These are phyloP conservation scores for Tyrophagus putrescentiae DNA, from an alignment of 1,140 invertebrate species.

Conservation along the genomic window DNA sequence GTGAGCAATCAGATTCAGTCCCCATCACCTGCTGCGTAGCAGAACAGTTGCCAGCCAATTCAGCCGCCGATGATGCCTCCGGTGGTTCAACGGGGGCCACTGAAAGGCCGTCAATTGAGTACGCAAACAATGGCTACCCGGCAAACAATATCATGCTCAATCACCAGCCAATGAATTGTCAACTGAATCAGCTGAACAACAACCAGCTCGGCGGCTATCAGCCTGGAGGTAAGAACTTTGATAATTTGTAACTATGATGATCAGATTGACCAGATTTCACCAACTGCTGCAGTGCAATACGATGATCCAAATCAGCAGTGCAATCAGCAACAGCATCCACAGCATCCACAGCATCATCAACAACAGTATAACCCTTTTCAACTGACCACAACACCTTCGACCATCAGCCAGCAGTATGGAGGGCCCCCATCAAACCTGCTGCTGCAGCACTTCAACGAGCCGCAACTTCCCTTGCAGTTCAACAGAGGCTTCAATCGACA, in stretches of 20 bases:
- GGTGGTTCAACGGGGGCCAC: conserved; percentile 6
- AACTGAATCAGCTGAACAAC: no score
- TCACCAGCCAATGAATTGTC: no score
- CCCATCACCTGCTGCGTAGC: not conserved
- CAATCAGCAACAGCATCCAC: no score
- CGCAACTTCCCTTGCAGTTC: not conserved
- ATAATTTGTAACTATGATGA: no score
- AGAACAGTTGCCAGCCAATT: conserved; percentile 6
- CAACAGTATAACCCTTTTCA: not conserved
- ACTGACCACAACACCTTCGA: not conserved
- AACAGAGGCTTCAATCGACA: conserved; percentile 3
- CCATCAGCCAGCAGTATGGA: not conserved
- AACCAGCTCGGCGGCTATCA: not conserved
- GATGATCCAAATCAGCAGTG: not conserved
- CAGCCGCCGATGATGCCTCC: no score
- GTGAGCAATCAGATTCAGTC: not conserved
- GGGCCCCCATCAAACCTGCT: not conserved
- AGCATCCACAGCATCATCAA: not conserved
- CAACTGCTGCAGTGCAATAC: not conserved
- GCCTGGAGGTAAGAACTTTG: not conserved
- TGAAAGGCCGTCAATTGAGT: not conserved
- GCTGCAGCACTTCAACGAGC: not conserved
- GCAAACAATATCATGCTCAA: not conserved
- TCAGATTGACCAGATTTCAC: not conserved
- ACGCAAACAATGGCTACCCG: not conserved